Evolutionary conservation across 2,797 vertebrate species (phyloP), one percentile per base, ranked within the genome.

Genomic region (Karalla daura): DNA sequence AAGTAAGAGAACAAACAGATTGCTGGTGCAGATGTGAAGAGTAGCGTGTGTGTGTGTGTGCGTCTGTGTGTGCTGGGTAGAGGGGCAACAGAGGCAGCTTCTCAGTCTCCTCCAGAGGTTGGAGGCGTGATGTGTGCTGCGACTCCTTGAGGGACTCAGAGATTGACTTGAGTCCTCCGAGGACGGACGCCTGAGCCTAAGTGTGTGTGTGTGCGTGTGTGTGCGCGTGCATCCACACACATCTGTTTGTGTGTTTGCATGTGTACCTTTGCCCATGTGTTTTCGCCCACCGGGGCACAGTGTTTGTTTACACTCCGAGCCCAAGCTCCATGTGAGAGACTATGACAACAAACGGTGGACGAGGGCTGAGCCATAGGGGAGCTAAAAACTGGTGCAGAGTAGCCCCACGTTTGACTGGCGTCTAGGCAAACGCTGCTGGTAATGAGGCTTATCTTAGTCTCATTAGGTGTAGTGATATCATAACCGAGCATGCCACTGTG

Each of bases 401-500:
- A 59, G 39, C 25, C 33, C 63, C 37, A 46, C 28, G 45, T 83
- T 78, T 83, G 83, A 89, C 78, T 72, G 74, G 55, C 75, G 76
- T 78, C 40, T 28, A 59, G 72, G 61, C n/a, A 24, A 71, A 45
- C 3, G 20, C 65, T 86, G 64, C 58, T 70, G 58, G 28, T 88
- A 83, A 83, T 83, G 50, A 81, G 70, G 74, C 80, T 84, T 76
- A 84, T 85, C 79, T 84, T 52, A 50, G 73, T 74, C 71, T 84
- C 76, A 88, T 85, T 83, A 86, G 59, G 59, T 81, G 75, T 64
- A 63, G 74, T 79, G 81, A 86, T 81, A 83, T 87, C 71, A 88
- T 72, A 84, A 64, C 23, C 46, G 75, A 83, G 68, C 70, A 71
- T 74, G 77, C 64, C 66, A 51, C 74, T 52, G 41, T 78, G 83